Base-by-base conservation (phyloP, 2,888 invertebrate genomes). In the Desoria tigrina region DNA sequence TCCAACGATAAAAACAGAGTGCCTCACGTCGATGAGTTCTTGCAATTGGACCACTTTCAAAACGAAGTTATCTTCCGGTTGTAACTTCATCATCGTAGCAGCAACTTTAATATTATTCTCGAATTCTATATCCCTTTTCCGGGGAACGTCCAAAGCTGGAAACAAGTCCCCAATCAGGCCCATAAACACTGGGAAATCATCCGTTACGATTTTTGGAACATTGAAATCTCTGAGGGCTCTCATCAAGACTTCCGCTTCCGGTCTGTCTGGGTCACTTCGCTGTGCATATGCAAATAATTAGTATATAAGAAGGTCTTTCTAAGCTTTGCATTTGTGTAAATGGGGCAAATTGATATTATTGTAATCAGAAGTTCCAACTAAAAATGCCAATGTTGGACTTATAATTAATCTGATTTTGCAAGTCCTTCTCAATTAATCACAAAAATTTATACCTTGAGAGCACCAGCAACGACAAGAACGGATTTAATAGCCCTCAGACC, bases 161-260 rank as follows among this genome's bases (percentile, higher is more conserved):
- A 97, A 97, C 42, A 97, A 83, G 81, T 97, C 97, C 18, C 93
- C 93, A 74, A 97, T 96, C 26, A 97, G 85, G 26, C 97, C 97
- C 94, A 96, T 94, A 79, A 97, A 96, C 14, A 97, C 92, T 0
- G 95, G 94, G 81, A 94, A 86, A 79, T 97, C 96, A 78, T 97
- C 96, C 0, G 94, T 91, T 21, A 96, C 90, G 73, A 97, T 89
- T 84, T 96, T 96, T 0, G 97, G 96, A 76, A 95, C 90, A 79
- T 97, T 97, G 78, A 97, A 96, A 82, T 97, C 96, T 73, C 96
- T 85, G 60, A 97, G 82, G 6, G 96, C 96, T 81, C 96, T 86
- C 95, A 97, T 97, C 42, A 97, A 82, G 1, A 95, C 95, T 84
- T 97, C 93, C 82, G 96, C 96, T 83, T 97, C 96, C 0, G 96